Evolutionary conservation across 2,113 vertebrate species (phyloP), one percentile per base, ranked within the genome.

Genomic region (Hylia prasina): DNA sequence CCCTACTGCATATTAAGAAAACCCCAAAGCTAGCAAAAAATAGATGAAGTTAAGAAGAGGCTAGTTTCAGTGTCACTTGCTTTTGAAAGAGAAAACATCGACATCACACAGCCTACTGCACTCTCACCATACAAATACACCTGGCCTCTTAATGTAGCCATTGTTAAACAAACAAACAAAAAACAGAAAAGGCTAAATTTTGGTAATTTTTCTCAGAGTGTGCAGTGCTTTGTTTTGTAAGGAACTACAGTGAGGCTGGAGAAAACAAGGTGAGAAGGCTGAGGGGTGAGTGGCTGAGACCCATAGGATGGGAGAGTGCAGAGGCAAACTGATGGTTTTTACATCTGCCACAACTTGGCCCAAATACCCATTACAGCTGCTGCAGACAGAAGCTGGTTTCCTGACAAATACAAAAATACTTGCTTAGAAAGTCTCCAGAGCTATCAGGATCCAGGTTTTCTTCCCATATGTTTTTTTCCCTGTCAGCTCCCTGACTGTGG

Each of bases 21-120:
- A 21, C 6, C 31, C 42, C 31, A 54, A 87, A 92, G 19, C n/a
- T 70, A 82, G 82, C 9, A 65, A 94, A 96, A 96, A 95, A 33
- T 47, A 93, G 84, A 88, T 42, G 31, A 73, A 90, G 73, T 72
- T 93, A 84, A 83, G 90, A 92, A 96, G 82, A 90, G 31, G 22
- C 75, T 71, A 40, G 35, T 96, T 94, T 94, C 78, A 91, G 56
- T 88, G 96, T 92, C 85, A 90, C 31, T 83, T 9, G 2, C 42
- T 39, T 94, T 96, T 61, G 89, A 81, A 97, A 73, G 39, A 64
- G 81, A 76, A 81, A 85, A 70, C 66, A 60, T 2, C 56, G 68
- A 79, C n/a, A 44, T 84, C 0, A 0, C 25, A 37, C 40, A 83
- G 23, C 45, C 54, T 66, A 5, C 37, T 73, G 58, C 40, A 27